Evolutionary conservation across 2,888 invertebrate species (phyloP), one percentile per base, ranked within the genome.

Genomic region (Peribatodes rhomboidaria): DNA sequence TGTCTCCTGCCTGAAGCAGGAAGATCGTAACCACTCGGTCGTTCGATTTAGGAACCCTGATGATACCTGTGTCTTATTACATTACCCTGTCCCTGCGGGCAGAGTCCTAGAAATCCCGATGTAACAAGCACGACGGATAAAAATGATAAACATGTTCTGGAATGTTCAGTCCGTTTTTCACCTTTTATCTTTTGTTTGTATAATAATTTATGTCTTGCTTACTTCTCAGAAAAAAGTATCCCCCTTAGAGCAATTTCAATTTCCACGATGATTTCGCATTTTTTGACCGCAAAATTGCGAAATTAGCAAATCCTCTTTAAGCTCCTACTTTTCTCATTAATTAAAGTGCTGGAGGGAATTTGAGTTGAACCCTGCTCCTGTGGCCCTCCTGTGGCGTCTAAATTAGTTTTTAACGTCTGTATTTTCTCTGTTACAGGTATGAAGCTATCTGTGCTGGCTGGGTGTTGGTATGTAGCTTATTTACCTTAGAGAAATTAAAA

Each of bases 271-370:
- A 66, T 57, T 61, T 55, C 47, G 39, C 56, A 44, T 31, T 67
- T 67, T 65, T 67, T 41, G 39, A 62, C 71, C 68, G 52, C 31
- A 31, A 57, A 68, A 73, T 71, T 50, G 67, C 41, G 33, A 73
- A 74, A 70, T 73, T 69, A 57, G 64, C 64, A 61, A 66, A 72
- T 66, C 61, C 55, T 52, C 61, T 62, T 67, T 64, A 53, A 49
- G 61, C 64, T 42, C 58, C 59, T 60, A 67, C 65, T 69, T 72
- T 74, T 68, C 67, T 67, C 67, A 68, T 76, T 76, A 74, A 74
- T 72, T 53, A 60, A 70, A 73, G 57, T 59, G 62, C 70, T 56
- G 37, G 22, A 42, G 74, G 69, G 54, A 56, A 60, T 65, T 64
- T 49, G 59, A 62, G 56, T 50, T 62, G 41, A 56, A 42, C 44